phyloP scores from a whole-genome alignment of 2,113 vertebrate species.

The Nothobranchius furzeri region DNA sequence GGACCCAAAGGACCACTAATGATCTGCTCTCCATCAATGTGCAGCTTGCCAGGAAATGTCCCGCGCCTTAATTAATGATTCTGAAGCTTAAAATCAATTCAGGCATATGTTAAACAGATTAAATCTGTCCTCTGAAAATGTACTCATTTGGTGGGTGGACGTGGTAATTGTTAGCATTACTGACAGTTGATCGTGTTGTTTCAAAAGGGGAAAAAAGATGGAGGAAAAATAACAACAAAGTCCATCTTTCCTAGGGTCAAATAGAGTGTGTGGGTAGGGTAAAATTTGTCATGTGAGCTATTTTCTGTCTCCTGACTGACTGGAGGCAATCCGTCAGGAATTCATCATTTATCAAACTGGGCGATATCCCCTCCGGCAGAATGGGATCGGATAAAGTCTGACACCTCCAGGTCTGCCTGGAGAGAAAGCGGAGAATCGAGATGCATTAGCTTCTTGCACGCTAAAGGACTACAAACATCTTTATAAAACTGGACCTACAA shows the following conservation, averaged over 20 bases:
- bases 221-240: constrained; percentile 54
- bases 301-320: constrained; percentile 70
- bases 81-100: constrained; percentile 77
- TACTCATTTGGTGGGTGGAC: constrained; percentile 63
- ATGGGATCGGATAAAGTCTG: constrained; percentile 61
- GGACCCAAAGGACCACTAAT: constrained; percentile 73
- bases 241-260: constrained; percentile 61
- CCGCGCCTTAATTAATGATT: constrained; percentile 74
- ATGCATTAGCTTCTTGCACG: constrained; percentile 42
- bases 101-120: constrained; percentile 74
- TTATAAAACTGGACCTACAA: constrained; percentile 49
- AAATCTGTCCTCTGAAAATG: constrained; percentile 71
- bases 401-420: constrained; percentile 64
- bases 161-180: constrained; percentile 71
- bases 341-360: constrained; percentile 69
- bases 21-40: constrained; percentile 73
- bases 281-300: constrained; percentile 68
- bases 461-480: constrained; percentile 38
- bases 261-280: constrained; percentile 43
- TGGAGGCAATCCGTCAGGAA: constrained; percentile 71
- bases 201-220: constrained; percentile 43
- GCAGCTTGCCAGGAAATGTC: constrained; percentile 74
- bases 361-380: constrained; percentile 66
- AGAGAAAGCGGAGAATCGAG: constrained; percentile 44
- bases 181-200: constrained; percentile 63